A percentile compares a stretch with the other conserved stretches of the same genome.
Evolutionary conservation across 2,113 vertebrate genomes (phyloP).

Genomic region (Uria lomvia): DNA sequence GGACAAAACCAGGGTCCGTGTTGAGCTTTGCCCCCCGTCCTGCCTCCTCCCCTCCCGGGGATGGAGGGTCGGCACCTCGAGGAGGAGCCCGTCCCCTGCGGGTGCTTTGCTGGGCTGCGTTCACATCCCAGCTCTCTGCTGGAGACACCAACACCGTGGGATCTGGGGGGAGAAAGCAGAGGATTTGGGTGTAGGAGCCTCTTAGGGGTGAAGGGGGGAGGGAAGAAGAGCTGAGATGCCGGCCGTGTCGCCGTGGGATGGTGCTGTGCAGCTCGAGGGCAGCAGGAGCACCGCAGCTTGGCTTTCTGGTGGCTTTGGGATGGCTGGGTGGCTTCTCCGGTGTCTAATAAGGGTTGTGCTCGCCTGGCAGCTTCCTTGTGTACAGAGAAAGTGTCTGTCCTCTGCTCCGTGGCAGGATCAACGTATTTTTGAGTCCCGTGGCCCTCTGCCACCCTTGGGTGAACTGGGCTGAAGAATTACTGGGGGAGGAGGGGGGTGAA

Average conservation of each 20-base stretch:
- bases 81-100: neutral
- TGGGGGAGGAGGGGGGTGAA: neutral
- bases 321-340: neutral
- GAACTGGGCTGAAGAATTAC: neutral
- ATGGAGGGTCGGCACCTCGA: neutral
- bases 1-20: accelerated
- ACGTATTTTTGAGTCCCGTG: accelerated
- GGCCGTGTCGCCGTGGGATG: accelerated
- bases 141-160: accelerated
- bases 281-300: neutral
- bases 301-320: neutral
- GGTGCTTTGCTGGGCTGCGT: neutral
- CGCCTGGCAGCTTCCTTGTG: neutral
- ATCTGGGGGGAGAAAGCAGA: neutral
- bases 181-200: neutral
- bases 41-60: neutral
- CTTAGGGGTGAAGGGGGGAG: neutral
- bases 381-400: neutral
- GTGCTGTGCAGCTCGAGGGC: neutral
- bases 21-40: neutral
- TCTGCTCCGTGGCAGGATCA: accelerated
- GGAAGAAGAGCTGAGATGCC: neutral
- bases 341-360: neutral
- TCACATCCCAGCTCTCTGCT: neutral
- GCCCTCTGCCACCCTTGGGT: neutral